These are phyloP conservation scores for Sisor rabdophorus DNA, from an alignment of 2,113 vertebrate species.

Conservation along the genomic window DNA sequence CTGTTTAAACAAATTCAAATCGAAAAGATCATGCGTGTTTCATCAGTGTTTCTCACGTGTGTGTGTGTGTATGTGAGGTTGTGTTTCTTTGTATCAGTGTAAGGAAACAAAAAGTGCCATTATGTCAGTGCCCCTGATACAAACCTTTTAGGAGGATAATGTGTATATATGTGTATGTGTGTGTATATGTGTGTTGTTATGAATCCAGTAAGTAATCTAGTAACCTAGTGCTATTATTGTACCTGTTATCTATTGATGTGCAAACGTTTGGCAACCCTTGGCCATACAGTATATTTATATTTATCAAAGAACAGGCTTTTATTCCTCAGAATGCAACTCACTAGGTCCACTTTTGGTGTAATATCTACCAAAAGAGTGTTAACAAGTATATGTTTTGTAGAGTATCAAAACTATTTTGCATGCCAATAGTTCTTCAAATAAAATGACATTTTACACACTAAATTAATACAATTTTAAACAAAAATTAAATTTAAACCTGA, in stretches of 20 bases:
- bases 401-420: neutral
- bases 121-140: neutral
- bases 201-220: neutral
- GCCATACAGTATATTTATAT: too few species aligned
- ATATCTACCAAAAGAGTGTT: neutral
- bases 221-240: neutral
- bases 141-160: neutral
- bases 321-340: neutral
- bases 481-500: too few species aligned
- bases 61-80: conserved; percentile 17
- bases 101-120: neutral
- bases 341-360: neutral
- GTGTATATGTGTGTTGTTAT: neutral
- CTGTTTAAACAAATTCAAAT: conserved; percentile 37
- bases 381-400: neutral
- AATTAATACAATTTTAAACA: too few species aligned
- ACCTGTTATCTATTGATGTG: too few species aligned
- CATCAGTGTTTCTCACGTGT: conserved; percentile 22
- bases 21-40: too few species aligned
- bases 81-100: neutral
- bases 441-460: too few species aligned
- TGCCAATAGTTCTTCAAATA: neutral
- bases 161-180: neutral
- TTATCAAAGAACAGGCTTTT: too few species aligned
- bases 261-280: neutral